Evolutionary conservation across 2,797 vertebrate species (phyloP).

Genomic region (Setipinna tenuifilis): DNA sequence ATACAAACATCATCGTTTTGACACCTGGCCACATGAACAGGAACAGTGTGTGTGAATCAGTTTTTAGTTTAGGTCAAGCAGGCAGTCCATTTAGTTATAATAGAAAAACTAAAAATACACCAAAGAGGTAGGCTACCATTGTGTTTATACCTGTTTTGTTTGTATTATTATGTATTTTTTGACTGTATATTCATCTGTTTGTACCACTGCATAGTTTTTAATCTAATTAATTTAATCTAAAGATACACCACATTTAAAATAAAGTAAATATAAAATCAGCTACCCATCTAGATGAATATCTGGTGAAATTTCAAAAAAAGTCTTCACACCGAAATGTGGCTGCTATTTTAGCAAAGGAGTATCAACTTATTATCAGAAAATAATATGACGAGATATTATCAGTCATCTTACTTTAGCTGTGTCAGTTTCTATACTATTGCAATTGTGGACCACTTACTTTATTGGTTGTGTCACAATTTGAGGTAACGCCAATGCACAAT

Average conservation of each 20-base stretch:
- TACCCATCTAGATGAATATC: neutral
- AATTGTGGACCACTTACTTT: neutral
- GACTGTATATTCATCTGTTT: too few relatives aligned
- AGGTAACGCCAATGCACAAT: neutral
- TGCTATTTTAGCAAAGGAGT: neutral
- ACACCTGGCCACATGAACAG: neutral
- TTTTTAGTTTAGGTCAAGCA: neutral
- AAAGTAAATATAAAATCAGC: neutral
- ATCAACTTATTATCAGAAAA: neutral
- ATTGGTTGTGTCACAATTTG: neutral
- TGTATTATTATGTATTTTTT: too few relatives aligned
- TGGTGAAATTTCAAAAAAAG: neutral
- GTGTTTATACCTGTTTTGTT: too few relatives aligned
- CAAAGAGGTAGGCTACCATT: too few relatives aligned
- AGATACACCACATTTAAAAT: too few relatives aligned
- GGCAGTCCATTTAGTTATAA: too few relatives aligned
- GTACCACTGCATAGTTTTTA: too few relatives aligned
- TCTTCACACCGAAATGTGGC: neutral
- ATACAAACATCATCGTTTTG: too few relatives aligned
- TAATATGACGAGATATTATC: neutral
- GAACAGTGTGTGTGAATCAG: neutral
- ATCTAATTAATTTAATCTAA: too few relatives aligned
- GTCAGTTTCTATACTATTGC: neutral
- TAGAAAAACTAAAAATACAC: too few relatives aligned
- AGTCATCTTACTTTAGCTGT: too few relatives aligned